Conservation (phyloP, 1,140 invertebrate genomes). For the Leptinotarsa texana region DNA sequence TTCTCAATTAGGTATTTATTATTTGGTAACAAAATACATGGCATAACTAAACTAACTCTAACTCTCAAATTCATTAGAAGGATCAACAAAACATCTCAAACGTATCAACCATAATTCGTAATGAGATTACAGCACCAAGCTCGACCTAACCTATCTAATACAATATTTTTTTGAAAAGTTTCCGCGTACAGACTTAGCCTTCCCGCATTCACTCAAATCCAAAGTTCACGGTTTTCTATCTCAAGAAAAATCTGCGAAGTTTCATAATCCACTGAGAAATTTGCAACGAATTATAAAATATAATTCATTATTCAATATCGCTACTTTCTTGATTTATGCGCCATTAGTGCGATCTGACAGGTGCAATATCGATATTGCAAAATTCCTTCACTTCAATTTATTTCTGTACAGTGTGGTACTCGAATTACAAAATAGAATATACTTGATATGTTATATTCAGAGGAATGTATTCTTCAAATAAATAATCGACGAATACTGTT, state of each 20-base stretch:
- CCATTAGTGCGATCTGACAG: conserved; percentile 1
- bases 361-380: conserved; percentile 2
- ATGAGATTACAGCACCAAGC: too few relatives aligned
- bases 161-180: not conserved
- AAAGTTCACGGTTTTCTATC: not conserved
- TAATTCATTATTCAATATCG: not conserved
- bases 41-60: too few relatives aligned
- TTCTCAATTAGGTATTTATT: too few relatives aligned
- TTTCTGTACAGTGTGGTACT: not conserved
- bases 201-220: not conserved
- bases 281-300: conserved; percentile 1
- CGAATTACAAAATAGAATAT: not conserved
- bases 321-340: not conserved
- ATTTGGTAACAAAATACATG: too few relatives aligned
- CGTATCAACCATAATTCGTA: too few relatives aligned
- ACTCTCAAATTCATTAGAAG: too few relatives aligned
- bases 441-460: too few relatives aligned
- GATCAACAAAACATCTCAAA: too few relatives aligned
- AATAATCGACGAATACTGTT: too few relatives aligned
- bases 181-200: not conserved
- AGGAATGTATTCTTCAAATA: too few relatives aligned
- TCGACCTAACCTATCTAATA: too few relatives aligned
- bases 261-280: not conserved
- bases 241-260: not conserved
- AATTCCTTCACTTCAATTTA: not conserved